Evolutionary conservation across 2,888 invertebrate genomes (phyloP).

Genomic region (Stenotaenia linearis): DNA sequence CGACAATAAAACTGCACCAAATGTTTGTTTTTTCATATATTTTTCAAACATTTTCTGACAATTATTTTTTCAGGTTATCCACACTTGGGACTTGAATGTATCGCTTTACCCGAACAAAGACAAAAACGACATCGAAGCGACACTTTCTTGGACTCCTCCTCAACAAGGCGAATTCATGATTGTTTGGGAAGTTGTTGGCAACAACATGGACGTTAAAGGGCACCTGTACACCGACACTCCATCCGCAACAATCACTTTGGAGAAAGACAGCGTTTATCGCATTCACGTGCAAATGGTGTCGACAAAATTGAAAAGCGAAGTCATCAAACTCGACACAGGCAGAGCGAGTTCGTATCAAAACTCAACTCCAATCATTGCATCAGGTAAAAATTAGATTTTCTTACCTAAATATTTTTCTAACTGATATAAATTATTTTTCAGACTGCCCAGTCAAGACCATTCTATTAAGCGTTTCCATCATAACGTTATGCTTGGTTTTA

Average conservation of each 20-base stretch:
- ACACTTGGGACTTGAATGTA: not conserved
- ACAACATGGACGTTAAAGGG: conserved; percentile 72
- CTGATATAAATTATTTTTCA: not conserved
- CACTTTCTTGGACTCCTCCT: conserved; percentile 31
- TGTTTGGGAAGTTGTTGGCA: conserved; percentile 68
- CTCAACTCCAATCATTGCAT: not conserved
- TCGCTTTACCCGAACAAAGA: not conserved
- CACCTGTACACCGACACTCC: conserved; percentile 75
- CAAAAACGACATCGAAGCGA: conserved; percentile 17
- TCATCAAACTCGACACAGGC: not conserved
- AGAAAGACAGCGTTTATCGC: conserved; percentile 74
- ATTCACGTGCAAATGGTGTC: conserved; percentile 54
- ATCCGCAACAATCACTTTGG: conserved; percentile 68
- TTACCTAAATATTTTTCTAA: not conserved
- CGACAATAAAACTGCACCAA: not conserved
- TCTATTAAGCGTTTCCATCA: not conserved
- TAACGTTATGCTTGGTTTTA: not conserved
- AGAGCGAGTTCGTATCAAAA: not conserved
- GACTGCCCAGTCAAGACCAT: not conserved
- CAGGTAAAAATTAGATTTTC: not conserved
- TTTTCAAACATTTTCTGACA: not conserved
- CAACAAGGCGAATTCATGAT: conserved; percentile 61
- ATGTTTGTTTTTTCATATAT: not conserved
- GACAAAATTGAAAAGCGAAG: not conserved
- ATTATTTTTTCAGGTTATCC: too few relatives aligned